These are phyloP conservation scores for Hyles vespertilio DNA, from an alignment of 1,140 invertebrate species.

Conservation along the genomic window DNA sequence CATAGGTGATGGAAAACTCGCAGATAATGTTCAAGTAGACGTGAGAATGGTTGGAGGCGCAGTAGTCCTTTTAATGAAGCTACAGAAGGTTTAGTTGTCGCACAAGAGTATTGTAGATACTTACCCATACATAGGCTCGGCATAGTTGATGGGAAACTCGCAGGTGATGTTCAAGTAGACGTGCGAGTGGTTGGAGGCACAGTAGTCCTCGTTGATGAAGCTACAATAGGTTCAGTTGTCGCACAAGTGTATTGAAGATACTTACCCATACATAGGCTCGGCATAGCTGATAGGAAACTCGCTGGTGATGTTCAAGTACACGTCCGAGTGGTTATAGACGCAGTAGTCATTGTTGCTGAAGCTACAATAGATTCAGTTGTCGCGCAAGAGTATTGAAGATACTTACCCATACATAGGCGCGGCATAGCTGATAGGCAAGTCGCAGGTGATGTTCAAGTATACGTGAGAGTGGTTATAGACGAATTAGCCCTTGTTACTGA, in stretches of 20 bases:
- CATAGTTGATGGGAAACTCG: conserved; percentile 82
- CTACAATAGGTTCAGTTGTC: no score
- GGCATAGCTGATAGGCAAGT: conserved; percentile 82
- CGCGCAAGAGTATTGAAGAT: no score
- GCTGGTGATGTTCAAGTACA: conserved; percentile 78
- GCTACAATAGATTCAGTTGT: no score
- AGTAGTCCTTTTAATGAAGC: no score
- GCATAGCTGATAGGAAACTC: conserved; percentile 83
- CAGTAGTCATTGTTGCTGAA: no score
- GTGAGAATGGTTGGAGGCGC: no score
- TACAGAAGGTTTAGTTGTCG: no score
- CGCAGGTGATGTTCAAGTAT: conserved; percentile 79
- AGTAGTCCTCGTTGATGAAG: conserved; percentile 55
- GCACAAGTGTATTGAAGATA: no score
- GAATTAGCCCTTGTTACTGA: conserved; percentile 58
- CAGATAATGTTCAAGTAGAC: conserved; percentile 79
- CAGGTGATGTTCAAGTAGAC: conserved; percentile 79
- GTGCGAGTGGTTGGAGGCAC: conserved; percentile 57
- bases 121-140: conserved; percentile 81
- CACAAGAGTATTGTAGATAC: conserved; percentile 23
- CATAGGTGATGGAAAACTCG: conserved; percentile 82
- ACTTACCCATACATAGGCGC: conserved; percentile 81
- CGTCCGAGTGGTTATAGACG: no score
- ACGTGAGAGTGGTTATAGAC: conserved; percentile 56
- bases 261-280: conserved; percentile 80